A percentile compares a stretch with the other conserved stretches of the same genome.
Conservation (phyloP, 1,140 invertebrate genomes). For the Daktulosphaira vitifoliae region DNA sequence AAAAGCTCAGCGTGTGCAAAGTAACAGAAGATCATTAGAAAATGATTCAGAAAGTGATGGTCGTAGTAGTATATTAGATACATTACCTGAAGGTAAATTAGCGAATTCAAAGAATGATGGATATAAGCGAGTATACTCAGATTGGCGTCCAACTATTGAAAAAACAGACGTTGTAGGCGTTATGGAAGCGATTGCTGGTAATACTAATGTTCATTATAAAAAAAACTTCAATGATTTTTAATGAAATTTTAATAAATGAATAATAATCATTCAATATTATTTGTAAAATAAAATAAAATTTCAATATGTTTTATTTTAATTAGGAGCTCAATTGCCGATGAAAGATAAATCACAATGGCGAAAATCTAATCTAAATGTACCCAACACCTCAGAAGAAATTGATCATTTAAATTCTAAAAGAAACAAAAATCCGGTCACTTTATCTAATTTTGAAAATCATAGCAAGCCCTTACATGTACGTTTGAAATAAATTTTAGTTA, state of each 20-base stretch:
- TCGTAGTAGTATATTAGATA: conserved; percentile 49
- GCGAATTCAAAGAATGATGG: conserved; percentile 42
- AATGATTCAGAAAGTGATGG: conserved; percentile 37
- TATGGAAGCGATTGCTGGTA: conserved; percentile 79
- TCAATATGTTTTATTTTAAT: conserved; percentile 34
- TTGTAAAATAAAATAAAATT: background rate
- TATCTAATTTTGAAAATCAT: conserved; percentile 21
- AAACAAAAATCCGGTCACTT: background rate
- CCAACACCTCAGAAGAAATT: conserved; percentile 52
- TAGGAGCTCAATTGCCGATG: conserved; percentile 55
- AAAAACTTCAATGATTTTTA: background rate
- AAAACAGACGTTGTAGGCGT: conserved; percentile 72
- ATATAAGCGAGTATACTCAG: conserved; percentile 59
- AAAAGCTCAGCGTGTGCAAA: conserved; percentile 53
- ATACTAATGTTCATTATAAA: too few species aligned
- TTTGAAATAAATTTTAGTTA: background rate
- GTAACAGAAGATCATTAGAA: conserved; percentile 67
- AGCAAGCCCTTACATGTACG: conserved; percentile 26
- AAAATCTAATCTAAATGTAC: conserved; percentile 60
- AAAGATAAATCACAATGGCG: conserved; percentile 70
- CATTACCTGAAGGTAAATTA: conserved; percentile 57
- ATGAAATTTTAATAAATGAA: too few species aligned
- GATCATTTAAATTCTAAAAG: background rate
- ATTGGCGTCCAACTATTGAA: conserved; percentile 71
- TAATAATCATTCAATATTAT: background rate